phyloP scores from a whole-genome alignment of 2,888 invertebrate species.

The Corbicula japonica region DNA sequence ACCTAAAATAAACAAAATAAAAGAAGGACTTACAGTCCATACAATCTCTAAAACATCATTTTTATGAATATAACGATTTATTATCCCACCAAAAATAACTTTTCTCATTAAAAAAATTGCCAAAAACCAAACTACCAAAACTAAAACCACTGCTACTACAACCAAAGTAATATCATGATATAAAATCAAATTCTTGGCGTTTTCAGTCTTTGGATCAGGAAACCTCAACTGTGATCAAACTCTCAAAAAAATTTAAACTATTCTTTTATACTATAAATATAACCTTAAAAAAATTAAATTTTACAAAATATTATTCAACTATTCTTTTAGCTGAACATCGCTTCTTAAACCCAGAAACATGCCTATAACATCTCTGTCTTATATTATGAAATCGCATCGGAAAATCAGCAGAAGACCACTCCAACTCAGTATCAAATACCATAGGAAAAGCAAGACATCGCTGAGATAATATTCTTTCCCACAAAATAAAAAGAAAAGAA shows the following conservation, averaged over 20 bases:
- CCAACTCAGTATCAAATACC: not conserved
- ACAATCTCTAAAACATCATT: not conserved
- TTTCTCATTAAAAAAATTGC: not conserved
- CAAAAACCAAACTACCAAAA: not conserved
- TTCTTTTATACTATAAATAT: constrained; percentile 73
- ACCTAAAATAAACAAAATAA: not conserved
- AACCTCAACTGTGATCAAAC: not conserved
- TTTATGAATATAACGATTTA: not conserved
- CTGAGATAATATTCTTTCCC: constrained; percentile 16
- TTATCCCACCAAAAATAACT: not conserved
- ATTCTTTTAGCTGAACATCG: no score
- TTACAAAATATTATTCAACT: not conserved
- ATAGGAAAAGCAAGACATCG: constrained; percentile 13
- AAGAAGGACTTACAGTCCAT: not conserved
- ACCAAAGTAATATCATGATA: no score
- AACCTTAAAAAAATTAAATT: constrained; percentile 44
- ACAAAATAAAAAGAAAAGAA: constrained; percentile 40
- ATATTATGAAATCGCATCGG: constrained; percentile 25
- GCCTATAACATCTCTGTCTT: not conserved
- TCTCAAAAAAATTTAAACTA: not conserved
- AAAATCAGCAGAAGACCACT: not conserved
- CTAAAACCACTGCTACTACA: no score
- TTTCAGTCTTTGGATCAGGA: not conserved
- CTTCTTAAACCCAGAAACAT: not conserved
- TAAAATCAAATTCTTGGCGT: no score